A percentile compares a stretch with the other conserved stretches of the same genome.
Evolutionary conservation across 2,113 vertebrate genomes (phyloP).

Genomic region (Thamnaconus septentrionalis): DNA sequence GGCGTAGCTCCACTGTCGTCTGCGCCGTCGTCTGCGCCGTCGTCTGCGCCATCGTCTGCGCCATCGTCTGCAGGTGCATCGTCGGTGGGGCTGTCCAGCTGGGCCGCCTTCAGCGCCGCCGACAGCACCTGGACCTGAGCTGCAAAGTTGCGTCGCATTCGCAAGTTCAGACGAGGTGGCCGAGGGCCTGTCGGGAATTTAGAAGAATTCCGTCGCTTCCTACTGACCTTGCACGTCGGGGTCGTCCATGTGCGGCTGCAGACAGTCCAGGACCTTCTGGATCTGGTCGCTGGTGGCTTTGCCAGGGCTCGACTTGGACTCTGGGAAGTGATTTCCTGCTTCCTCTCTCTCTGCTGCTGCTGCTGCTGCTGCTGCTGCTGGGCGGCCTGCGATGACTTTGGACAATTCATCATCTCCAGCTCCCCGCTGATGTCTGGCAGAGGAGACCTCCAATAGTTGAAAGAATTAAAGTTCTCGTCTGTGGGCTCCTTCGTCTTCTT

Average conservation of each 20-base stretch:
- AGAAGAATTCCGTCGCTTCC: background rate
- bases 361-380: background rate
- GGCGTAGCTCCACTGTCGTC: conserved; percentile 16
- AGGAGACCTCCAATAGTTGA: conserved; percentile 85
- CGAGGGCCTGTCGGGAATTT: background rate
- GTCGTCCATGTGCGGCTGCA: conserved; percentile 84
- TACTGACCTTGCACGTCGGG: conserved; percentile 86
- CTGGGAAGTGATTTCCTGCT: conserved; percentile 32
- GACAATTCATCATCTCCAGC: conserved; percentile 78
- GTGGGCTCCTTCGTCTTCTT: conserved; percentile 52
- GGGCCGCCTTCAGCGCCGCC: conserved; percentile 82
- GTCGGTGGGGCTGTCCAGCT: conserved; percentile 71
- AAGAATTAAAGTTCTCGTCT: conserved; percentile 80
- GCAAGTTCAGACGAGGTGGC: conserved; percentile 11
- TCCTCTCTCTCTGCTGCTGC: conserved; percentile 24
- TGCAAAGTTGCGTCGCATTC: conserved; percentile 39
- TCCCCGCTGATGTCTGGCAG: conserved; percentile 88
- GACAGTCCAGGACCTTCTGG: conserved; percentile 84
- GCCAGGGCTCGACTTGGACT: conserved; percentile 44
- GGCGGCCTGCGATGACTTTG: conserved; percentile 13
- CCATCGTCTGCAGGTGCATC: conserved; percentile 42
- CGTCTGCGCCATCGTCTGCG: conserved; percentile 83
- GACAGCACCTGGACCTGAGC: conserved; percentile 87
- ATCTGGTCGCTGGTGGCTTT: conserved; percentile 82
- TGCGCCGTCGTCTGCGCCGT: conserved; percentile 73